phyloP scores from a whole-genome alignment of 1,140 invertebrate genomes.

The Drosophila pectinifera region DNA sequence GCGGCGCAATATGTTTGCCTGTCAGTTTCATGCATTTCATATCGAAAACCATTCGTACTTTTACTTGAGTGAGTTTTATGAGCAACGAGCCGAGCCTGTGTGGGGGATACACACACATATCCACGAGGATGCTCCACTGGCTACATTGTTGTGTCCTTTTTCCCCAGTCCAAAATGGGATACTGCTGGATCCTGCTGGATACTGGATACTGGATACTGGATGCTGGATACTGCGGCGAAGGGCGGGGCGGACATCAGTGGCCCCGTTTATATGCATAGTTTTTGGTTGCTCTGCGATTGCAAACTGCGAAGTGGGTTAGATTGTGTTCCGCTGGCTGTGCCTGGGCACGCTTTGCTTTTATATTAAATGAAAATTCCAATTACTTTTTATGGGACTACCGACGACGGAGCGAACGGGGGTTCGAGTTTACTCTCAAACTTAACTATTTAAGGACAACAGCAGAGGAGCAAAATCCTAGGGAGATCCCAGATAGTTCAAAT shows the following conservation, averaged over 20 bases:
- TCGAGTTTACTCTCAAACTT: constrained; percentile 16
- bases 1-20: constrained; percentile 80
- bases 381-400: constrained; percentile 77
- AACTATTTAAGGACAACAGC: constrained; percentile 7
- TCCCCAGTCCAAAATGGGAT: constrained; percentile 24
- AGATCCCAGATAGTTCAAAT: neutral
- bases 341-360: constrained; percentile 38
- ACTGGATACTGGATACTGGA: neutral
- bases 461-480: neutral
- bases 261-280: constrained; percentile 73
- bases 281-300: constrained; percentile 51
- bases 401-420: neutral
- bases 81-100: constrained; percentile 62
- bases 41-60: constrained; percentile 83
- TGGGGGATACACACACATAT: constrained; percentile 64
- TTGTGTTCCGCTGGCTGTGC: constrained; percentile 41
- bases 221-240: neutral
- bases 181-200: neutral
- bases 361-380: constrained; percentile 83
- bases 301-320: constrained; percentile 65
- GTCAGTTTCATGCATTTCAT: constrained; percentile 83
- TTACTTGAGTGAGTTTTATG: constrained; percentile 83
- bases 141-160: constrained; percentile 68
- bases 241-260: constrained; percentile 60
- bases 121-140: constrained; percentile 76